Base-by-base conservation (phyloP, 2,888 invertebrate species). In the Oscheius sp. region DNA sequence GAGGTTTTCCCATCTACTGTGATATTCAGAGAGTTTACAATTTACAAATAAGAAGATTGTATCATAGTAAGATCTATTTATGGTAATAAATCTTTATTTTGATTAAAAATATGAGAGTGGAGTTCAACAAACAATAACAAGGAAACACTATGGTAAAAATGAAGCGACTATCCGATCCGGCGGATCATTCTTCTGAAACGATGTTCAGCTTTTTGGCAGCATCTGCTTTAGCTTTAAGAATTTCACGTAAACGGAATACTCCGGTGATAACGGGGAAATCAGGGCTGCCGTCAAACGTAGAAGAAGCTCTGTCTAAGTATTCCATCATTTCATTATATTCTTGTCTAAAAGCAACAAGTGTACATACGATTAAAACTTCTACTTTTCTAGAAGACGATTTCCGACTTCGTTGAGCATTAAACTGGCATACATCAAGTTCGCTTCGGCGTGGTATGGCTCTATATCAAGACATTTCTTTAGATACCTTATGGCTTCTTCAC, bases 391-490 rank as follows among this genome's bases (percentile, higher is more conserved):
- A 13, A 63, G 41, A 21, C 43, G 55, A 35, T 18, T 58, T n/a
- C 61, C 69, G 23, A 66, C 16, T 45, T 72, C 63, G 21, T 75
- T 72, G 18, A 75, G 16, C 23, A 21, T 18, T 6, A 75, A 61
- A 46, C 70, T 70, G 35, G 53, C 66, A 21, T 29, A 68, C 75
- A 75, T 75, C 41, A 75, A 46, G 25, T 75, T 75, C 16, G 72
- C 75, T 56, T 75, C 75, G 27, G 72, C 68, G 35, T 75, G 75
- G 29, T 72, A 52, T 5, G 75, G 75, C 61, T 75, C 75, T 16
- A 75, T 23, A 12, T 46, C 72, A 21, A 75, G 53, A 29, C 75
- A 75, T 21, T 61, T 56, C 52, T 72, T 55, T 43, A 75, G 55
- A 23, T 56, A 61, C 7, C 18, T 45, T 52, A 72, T n/a, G 23